Conservation (phyloP, 64 coral and sea anemone species). For the Porites lutea region DNA sequence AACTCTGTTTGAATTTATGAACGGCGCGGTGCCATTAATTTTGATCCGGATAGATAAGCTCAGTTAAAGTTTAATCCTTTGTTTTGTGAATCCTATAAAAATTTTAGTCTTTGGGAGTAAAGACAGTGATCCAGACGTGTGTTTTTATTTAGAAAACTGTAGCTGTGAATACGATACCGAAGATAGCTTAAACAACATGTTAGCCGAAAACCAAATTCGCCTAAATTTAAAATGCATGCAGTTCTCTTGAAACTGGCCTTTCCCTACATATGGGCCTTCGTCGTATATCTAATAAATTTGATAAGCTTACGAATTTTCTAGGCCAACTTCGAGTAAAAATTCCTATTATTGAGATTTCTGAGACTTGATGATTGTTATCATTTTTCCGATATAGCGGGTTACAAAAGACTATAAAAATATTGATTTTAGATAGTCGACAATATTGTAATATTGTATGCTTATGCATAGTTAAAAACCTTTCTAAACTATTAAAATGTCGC, state of each 20-base stretch:
- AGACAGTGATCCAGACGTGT: conserved; percentile 20
- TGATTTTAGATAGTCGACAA: too few species aligned
- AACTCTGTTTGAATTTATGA: conserved; percentile 26
- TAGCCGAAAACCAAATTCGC: neutral
- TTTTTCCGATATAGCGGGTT: conserved; percentile 40
- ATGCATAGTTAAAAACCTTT: too few species aligned
- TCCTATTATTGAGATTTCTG: conserved; percentile 62
- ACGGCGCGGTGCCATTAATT: conserved; percentile 19
- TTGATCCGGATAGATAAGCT: conserved; percentile 39
- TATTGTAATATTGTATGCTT: too few species aligned
- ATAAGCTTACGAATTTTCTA: conserved; percentile 63
- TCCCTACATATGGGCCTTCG: conserved; percentile 62
- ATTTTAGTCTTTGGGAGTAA: conserved; percentile 29
- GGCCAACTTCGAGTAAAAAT: conserved; percentile 22
- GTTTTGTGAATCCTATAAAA: conserved; percentile 16
- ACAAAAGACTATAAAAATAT: neutral
- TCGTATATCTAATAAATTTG: conserved; percentile 59
- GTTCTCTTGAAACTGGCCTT: neutral
- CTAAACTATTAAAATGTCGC: too few species aligned
- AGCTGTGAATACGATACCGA: neutral
- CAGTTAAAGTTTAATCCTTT: conserved; percentile 38
- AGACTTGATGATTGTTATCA: conserved; percentile 56
- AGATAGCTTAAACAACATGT: conserved; percentile 30
- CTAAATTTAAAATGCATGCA: neutral
- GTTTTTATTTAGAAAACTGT: conserved; percentile 3